Conservation (phyloP, 2,888 invertebrate genomes). For the Nomada ferruginata region DNA sequence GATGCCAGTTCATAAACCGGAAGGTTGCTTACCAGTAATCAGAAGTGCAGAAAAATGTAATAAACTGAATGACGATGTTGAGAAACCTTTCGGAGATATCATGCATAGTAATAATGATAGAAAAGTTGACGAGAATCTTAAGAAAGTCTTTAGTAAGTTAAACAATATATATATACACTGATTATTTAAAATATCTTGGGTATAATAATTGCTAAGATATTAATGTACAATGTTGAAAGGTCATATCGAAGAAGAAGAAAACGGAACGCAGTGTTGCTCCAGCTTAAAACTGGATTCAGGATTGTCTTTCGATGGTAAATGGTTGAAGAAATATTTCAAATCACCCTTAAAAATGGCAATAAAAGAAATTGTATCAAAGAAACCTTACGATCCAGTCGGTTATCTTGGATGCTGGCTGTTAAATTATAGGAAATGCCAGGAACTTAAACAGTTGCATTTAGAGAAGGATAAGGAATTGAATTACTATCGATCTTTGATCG, state of each 20-base stretch:
- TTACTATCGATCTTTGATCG: constrained; percentile 41
- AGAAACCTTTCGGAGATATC: not conserved
- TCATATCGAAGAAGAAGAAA: constrained; percentile 3
- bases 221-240: constrained; percentile 1
- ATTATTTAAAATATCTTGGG: not conserved
- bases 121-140: not conserved
- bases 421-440: constrained; percentile 84
- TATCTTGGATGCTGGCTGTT: constrained; percentile 85
- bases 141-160: constrained; percentile 23
- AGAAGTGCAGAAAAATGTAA: constrained; percentile 15
- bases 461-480: constrained; percentile 58
- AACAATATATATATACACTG: not conserved
- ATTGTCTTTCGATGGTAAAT: constrained; percentile 64
- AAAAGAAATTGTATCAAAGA: constrained; percentile 84
- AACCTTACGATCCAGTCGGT: constrained; percentile 85
- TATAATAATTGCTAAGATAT: not conserved
- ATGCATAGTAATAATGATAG: not conserved
- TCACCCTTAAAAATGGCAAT: constrained; percentile 83
- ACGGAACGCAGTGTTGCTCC: not conserved
- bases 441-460: constrained; percentile 60
- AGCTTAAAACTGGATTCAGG: constrained; percentile 27
- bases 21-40: constrained; percentile 10
- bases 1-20: constrained; percentile 20
- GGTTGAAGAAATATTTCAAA: constrained; percentile 60
- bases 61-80: not conserved